Conservation (phyloP, 2,888 invertebrate genomes). For the Xestia sexstrigata region DNA sequence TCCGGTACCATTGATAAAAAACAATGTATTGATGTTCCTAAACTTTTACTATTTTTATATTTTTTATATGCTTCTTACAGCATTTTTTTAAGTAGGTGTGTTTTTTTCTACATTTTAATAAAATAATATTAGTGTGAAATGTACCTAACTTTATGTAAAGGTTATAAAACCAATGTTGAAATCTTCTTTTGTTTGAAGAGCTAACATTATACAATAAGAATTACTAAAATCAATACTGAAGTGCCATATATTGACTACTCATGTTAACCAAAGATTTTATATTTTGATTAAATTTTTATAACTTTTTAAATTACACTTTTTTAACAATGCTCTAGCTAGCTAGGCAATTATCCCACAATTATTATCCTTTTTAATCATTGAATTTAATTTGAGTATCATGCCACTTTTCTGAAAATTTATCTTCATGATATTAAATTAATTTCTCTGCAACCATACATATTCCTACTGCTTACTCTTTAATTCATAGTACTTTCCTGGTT, state of each 20-base stretch:
- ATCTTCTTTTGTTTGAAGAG: slow-evolving; percentile 3
- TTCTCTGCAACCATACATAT: neutral
- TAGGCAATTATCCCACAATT: neutral
- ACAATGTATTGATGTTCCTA: slow-evolving; percentile 36
- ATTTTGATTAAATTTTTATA: slow-evolving; percentile 37
- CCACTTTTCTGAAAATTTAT: neutral
- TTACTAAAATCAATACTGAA: neutral
- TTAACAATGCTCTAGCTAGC: too few species aligned
- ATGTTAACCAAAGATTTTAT: slow-evolving; percentile 50
- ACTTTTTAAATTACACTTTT: neutral
- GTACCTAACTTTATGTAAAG: neutral
- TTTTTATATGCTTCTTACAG: neutral
- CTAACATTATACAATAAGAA: slow-evolving; percentile 17
- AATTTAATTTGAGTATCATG: neutral
- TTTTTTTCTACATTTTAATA: neutral
- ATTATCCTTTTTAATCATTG: neutral
- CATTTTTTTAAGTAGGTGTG: neutral
- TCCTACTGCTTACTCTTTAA: neutral
- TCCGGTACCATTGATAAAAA: slow-evolving; percentile 9
- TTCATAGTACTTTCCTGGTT: neutral
- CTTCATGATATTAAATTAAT: neutral
- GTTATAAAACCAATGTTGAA: neutral
- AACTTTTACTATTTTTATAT: neutral
- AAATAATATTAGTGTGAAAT: neutral
- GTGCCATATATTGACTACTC: slow-evolving; percentile 40